A percentile compares a stretch with the other conserved stretches of the same genome.
phyloP scores from a whole-genome alignment of 2,797 vertebrate genomes.

The Liasis olivaceus region DNA sequence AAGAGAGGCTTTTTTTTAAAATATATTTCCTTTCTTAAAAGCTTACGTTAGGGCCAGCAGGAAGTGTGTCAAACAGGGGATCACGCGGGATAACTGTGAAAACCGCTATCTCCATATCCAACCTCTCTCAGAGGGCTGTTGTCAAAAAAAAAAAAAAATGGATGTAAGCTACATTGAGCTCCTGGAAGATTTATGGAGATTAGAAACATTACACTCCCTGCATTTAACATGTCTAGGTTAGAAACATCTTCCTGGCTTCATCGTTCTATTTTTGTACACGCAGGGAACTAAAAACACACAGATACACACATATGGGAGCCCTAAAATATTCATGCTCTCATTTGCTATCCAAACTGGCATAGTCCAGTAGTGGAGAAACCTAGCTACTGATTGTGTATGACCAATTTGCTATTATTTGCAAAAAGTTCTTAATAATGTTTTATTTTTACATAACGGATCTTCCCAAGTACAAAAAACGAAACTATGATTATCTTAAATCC shows the following conservation, averaged over 20 bases:
- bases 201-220: not conserved
- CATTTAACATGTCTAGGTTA: not conserved
- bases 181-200: not conserved
- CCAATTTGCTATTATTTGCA: not conserved
- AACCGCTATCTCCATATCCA: too few relatives aligned
- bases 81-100: not conserved
- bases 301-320: not conserved
- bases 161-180: not conserved
- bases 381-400: not conserved
- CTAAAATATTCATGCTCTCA: not conserved
- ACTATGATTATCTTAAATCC: not conserved
- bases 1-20: fast-evolving
- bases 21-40: not conserved
- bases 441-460: not conserved
- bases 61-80: not conserved
- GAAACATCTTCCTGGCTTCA: not conserved
- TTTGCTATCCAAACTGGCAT: not conserved
- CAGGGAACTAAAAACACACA: not conserved
- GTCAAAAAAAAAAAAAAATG: not conserved
- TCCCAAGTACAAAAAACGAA: not conserved
- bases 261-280: not conserved
- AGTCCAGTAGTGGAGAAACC: not conserved
- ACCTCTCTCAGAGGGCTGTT: not conserved
- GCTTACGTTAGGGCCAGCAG: not conserved
- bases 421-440: too few relatives aligned